A percentile compares a stretch with the other conserved stretches of the same genome.
phyloP scores from a whole-genome alignment of 2,113 vertebrate genomes.

The Chamaea fasciata region DNA sequence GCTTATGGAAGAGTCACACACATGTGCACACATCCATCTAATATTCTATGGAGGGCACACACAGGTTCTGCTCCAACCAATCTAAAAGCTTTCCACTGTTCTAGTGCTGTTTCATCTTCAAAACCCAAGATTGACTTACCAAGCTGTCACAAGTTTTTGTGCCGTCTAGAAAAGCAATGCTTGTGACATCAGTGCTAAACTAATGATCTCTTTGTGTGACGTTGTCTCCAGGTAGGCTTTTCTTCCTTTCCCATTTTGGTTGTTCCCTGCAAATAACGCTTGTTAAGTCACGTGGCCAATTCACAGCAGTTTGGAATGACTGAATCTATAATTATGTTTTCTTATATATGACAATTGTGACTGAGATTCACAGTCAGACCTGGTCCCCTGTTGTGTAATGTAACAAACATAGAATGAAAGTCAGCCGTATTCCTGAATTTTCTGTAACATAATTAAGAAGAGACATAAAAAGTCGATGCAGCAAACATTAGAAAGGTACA shows the following conservation, averaged over 20 bases:
- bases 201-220: not conserved
- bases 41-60: not conserved
- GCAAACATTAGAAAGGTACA: not conserved
- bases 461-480: not conserved
- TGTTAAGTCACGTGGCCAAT: not conserved
- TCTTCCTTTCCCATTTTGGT: not conserved
- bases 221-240: not conserved
- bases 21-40: too few species aligned
- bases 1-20: not conserved
- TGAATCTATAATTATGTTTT: conserved; percentile 32
- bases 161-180: not conserved
- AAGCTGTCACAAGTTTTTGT: not conserved
- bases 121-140: not conserved
- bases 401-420: not conserved
- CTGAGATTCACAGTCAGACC: not conserved
- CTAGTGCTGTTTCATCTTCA: not conserved
- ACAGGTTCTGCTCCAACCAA: not conserved
- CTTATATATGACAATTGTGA: not conserved
- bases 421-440: not conserved
- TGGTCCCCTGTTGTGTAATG: not conserved
- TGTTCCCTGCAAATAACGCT: not conserved
- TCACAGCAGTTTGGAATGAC: not conserved
- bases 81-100: not conserved
- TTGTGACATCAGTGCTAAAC: not conserved
- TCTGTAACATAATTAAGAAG: not conserved